phyloP scores from a whole-genome alignment of 2,797 vertebrate species.

The Pantherophis alleghaniensis region DNA sequence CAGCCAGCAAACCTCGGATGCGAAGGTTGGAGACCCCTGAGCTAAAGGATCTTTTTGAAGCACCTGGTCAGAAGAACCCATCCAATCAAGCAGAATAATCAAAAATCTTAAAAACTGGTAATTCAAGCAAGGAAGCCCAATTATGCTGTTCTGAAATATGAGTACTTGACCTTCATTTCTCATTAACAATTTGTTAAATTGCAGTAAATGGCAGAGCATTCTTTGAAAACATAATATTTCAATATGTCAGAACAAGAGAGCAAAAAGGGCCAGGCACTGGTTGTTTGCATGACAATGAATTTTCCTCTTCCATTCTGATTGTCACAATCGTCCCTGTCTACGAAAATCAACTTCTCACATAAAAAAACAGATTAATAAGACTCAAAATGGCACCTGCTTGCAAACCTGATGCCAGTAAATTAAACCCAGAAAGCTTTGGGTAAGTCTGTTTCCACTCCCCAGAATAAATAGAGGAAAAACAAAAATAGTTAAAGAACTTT shows the following conservation, averaged over 20 bases:
- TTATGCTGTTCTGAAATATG: background rate
- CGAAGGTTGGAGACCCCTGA: no score
- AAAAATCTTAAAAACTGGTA: background rate
- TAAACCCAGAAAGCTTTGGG: background rate
- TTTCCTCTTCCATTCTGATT: background rate
- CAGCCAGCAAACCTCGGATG: no score
- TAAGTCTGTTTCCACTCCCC: background rate
- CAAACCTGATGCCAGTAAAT: background rate
- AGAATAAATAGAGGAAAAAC: background rate
- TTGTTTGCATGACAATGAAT: background rate
- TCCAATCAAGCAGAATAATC: background rate
- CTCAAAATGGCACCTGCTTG: background rate
- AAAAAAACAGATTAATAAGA: background rate
- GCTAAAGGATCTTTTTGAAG: background rate
- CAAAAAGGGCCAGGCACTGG: background rate
- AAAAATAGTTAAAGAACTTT: background rate
- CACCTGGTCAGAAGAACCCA: background rate
- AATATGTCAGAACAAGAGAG: background rate
- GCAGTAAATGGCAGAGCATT: background rate
- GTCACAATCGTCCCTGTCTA: background rate
- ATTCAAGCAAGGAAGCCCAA: background rate
- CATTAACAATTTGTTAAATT: background rate
- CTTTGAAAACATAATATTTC: background rate
- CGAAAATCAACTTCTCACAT: background rate
- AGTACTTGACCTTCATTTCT: background rate